Percentiles rank a stretch among this genome's conserved stretches.
phyloP scores from a whole-genome alignment of 2,888 invertebrate species.

The Ennomos fuscantarius region DNA sequence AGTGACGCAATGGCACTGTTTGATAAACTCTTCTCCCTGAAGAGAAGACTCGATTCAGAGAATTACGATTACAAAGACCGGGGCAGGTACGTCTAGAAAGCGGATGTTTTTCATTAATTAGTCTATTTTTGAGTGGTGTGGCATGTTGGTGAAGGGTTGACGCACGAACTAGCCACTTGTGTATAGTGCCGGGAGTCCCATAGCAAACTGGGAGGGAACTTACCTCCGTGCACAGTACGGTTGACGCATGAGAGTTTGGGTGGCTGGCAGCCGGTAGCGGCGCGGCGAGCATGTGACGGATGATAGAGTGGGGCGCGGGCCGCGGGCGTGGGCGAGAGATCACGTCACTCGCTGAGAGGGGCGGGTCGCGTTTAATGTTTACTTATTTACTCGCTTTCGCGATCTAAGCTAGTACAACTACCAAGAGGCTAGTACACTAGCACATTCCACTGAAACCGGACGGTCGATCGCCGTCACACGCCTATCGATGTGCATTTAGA shows the following conservation, averaged over 20 bases:
- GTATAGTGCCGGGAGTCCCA: slow-evolving; percentile 41
- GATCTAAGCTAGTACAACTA: slow-evolving; percentile 65
- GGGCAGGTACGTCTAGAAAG: slow-evolving; percentile 76
- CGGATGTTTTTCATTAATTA: slow-evolving; percentile 67
- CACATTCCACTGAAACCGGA: slow-evolving; percentile 73
- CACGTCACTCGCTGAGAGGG: slow-evolving; percentile 70
- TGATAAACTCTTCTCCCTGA: slow-evolving; percentile 89
- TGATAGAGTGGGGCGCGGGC: slow-evolving; percentile 59
- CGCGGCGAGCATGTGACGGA: slow-evolving; percentile 65
- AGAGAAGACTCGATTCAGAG: slow-evolving; percentile 81
- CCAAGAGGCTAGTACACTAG: slow-evolving; percentile 65
- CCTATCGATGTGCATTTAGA: slow-evolving; percentile 75
- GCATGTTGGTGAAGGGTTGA: slow-evolving; percentile 59
- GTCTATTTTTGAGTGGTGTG: slow-evolving; percentile 64
- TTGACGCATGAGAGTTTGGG: slow-evolving; percentile 68
- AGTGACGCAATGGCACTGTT: slow-evolving; percentile 89
- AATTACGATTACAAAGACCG: slow-evolving; percentile 71
- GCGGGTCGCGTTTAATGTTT: slow-evolving; percentile 73
- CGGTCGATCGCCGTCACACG: slow-evolving; percentile 56
- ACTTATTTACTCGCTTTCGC: slow-evolving; percentile 72
- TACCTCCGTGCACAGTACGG: slow-evolving; percentile 50
- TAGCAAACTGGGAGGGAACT: slow-evolving; percentile 45
- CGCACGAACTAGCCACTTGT: slow-evolving; percentile 56
- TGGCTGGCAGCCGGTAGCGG: slow-evolving; percentile 38
- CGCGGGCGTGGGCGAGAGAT: slow-evolving; percentile 56